Conservation (phyloP, 92 coral and sea anemone genomes). For the Phenganax subtilis region DNA sequence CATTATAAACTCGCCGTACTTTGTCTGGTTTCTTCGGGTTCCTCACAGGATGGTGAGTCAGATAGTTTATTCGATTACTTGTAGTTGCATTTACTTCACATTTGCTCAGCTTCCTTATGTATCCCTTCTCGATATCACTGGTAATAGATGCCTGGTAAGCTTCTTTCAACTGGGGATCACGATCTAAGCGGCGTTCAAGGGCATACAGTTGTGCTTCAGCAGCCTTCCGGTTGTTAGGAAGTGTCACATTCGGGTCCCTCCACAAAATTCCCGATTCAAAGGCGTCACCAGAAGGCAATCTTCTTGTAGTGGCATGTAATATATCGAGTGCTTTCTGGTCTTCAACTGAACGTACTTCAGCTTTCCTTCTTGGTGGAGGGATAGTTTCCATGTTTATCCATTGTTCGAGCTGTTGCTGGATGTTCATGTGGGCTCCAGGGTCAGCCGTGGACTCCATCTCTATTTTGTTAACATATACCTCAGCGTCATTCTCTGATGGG, state of each 20-base stretch:
- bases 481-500: conserved; percentile 40
- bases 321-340: conserved; percentile 35
- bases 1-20: conserved; percentile 51
- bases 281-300: conserved; percentile 37
- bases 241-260: conserved; percentile 19
- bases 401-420: conserved; percentile 37
- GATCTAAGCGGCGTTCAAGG: conserved; percentile 43
- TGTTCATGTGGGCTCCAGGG: conserved; percentile 34
- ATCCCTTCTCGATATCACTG: conserved; percentile 50
- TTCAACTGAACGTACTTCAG: conserved; percentile 43
- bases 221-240: conserved; percentile 32
- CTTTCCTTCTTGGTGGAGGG: conserved; percentile 37
- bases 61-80: conserved; percentile 36
- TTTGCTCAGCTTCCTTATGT: conserved; percentile 36
- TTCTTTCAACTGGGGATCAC: conserved; percentile 28
- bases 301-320: conserved; percentile 28
- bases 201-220: conserved; percentile 35
- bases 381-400: conserved; percentile 52
- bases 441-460: not conserved
- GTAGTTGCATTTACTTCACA: conserved; percentile 21
- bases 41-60: conserved; percentile 47
- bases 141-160: conserved; percentile 34
- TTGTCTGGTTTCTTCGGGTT: conserved; percentile 49
- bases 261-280: conserved; percentile 50
- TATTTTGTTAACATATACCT: conserved; percentile 14